These are phyloP conservation scores for Leptinotarsa rubiginosa DNA, from an alignment of 2,888 invertebrate genomes.

Conservation along the genomic window DNA sequence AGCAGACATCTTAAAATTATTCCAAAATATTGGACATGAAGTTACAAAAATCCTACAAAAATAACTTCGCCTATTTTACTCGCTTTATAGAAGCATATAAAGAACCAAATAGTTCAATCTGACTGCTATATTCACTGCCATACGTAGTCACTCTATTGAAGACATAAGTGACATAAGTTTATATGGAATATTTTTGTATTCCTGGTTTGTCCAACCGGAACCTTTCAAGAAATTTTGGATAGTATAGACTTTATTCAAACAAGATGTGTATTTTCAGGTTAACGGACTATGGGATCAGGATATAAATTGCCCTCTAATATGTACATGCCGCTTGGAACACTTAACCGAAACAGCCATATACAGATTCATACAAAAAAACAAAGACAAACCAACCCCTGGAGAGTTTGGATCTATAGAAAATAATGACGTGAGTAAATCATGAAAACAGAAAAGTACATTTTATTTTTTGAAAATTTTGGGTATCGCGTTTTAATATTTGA, in stretches of 20 bases:
- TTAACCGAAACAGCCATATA: slow-evolving; percentile 70
- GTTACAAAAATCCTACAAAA: neutral
- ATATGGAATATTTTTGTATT: no score
- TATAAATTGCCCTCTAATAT: slow-evolving; percentile 67
- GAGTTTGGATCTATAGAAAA: slow-evolving; percentile 57
- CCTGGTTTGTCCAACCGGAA: no score
- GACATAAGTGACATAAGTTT: no score
- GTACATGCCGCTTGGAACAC: slow-evolving; percentile 70
- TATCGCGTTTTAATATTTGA: no score
- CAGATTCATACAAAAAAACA: slow-evolving; percentile 67
- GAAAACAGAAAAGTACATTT: neutral
- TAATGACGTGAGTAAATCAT: slow-evolving; percentile 60
- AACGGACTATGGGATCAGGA: slow-evolving; percentile 60
- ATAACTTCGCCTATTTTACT: neutral
- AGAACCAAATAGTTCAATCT: no score
- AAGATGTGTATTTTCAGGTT: slow-evolving; percentile 41
- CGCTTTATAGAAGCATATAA: no score
- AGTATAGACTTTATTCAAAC: no score
- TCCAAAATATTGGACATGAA: neutral
- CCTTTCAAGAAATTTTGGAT: no score
- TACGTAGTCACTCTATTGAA: no score
- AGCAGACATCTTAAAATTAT: no score
- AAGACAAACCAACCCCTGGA: slow-evolving; percentile 51
- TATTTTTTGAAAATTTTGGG: no score
- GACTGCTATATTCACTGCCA: no score